Evolutionary conservation across 2,888 invertebrate genomes (phyloP), one percentile per base, ranked within the genome.

Genomic region (Saturnia japonica): DNA sequence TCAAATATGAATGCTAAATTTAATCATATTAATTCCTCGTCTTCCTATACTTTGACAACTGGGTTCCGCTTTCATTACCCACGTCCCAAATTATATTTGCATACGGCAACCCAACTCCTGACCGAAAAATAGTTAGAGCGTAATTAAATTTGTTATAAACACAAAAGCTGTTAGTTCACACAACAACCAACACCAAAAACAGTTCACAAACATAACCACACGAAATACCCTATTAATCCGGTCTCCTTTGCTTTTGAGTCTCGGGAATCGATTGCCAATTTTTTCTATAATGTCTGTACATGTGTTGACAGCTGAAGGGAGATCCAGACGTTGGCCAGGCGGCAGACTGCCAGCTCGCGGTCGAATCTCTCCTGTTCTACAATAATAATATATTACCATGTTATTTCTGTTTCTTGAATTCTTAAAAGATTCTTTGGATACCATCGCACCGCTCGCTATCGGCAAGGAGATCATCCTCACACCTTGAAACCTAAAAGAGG

Each of bases 211-310:
- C n/a, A 64, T 9, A 40, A 64, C 34, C 42, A 51, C 43, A 40
- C 45, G 60, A 68, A 69, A 62, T 95, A 96, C 96, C 96, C 95
- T 95, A 76, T 96, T 95, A 67, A 96, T 90, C 81, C 90, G 93
- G 77, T 95, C 95, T 66, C 95, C 93, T 74, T 94, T 92, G 74
- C 94, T 95, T 82, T 91, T 95, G 72, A 95, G 83, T 66, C 82
- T 85, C 3, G 93, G 93, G 70, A 94, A 92, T 1, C 86, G 84
- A 76, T 91, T 93, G 72, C 94, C 94, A 72, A 95, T 87, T 79
- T 85, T 94, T 82, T 95, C 95, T 70, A 95, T 88, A 69, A 95
- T 76, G 1, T 92, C 93, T 1, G 88, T 82, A 77, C 90, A 92
- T 14, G 86, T 81, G 74, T 80, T 84, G 54, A 83, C 70, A 6